Evolutionary conservation across 1,140 invertebrate genomes (phyloP).

Genomic region (Lepeophtheirus salmonis): DNA sequence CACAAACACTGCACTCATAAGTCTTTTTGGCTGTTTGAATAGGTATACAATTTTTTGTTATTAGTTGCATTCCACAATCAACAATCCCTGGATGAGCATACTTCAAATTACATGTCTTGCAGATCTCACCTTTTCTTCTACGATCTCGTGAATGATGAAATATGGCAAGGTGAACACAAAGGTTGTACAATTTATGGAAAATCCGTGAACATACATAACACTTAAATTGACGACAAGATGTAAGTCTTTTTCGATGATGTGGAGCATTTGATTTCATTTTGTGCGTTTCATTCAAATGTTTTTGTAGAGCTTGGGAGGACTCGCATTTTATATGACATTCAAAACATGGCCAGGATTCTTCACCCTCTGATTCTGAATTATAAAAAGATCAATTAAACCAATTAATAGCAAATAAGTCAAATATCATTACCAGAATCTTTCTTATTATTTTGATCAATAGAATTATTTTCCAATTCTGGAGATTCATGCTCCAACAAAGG

Average conservation of each 20-base stretch:
- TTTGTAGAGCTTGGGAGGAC: neutral
- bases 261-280: no score
- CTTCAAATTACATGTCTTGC: neutral
- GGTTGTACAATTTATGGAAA: neutral
- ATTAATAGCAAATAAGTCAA: neutral
- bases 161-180: neutral
- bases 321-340: neutral
- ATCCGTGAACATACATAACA: neutral
- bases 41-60: no score
- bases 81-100: neutral
- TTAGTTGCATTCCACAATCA: neutral
- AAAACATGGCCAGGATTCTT: slow-evolving; percentile 2
- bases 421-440: neutral
- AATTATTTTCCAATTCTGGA: slow-evolving; percentile 26
- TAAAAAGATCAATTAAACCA: neutral
- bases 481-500: slow-evolving; percentile 27
- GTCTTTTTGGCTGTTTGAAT: no score
- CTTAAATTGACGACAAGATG: neutral
- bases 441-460: slow-evolving; percentile 9
- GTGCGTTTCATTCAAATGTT: neutral
- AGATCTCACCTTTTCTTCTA: neutral
- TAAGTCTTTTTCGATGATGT: neutral
- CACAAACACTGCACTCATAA: neutral
- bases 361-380: slow-evolving; percentile 7
- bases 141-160: neutral